Evolutionary conservation across 1,140 invertebrate genomes (phyloP).

Genomic region (Lucilia cuprina): DNA sequence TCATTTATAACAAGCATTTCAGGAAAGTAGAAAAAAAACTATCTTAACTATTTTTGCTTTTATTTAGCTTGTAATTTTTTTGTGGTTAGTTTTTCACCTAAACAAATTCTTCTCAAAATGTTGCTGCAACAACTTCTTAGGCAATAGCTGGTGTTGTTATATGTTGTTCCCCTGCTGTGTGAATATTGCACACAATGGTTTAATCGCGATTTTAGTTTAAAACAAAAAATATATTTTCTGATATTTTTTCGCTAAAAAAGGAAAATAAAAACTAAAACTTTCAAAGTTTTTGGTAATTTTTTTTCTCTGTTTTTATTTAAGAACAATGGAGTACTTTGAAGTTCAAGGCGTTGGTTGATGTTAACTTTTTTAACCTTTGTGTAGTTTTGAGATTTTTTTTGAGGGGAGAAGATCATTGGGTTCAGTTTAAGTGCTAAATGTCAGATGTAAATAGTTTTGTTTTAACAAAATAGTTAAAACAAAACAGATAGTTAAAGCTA

Average conservation of each 20-base stretch:
- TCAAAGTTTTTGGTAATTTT: not conserved
- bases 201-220: constrained; percentile 20
- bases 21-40: not conserved
- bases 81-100: not conserved
- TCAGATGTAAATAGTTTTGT: constrained; percentile 33
- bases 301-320: not conserved
- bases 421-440: constrained; percentile 23
- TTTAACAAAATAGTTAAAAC: constrained; percentile 33
- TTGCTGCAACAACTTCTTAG: not conserved
- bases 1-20: constrained; percentile 30
- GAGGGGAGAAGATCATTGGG: not conserved
- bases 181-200: constrained; percentile 8
- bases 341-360: constrained; percentile 28
- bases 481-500: not conserved
- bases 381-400: not conserved
- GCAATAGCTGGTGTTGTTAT: not conserved
- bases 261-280: not conserved
- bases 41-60: not conserved
- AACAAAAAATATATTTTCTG: not conserved
- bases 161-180: constrained; percentile 11
- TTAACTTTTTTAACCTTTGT: not conserved
- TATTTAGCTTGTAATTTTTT: not conserved
- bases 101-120: not conserved
- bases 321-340: constrained; percentile 15
- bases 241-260: not conserved